A percentile compares a stretch with the other conserved stretches of the same genome.
Evolutionary conservation across 2,888 invertebrate species (phyloP).

Genomic region (Leucoptera coffeella): DNA sequence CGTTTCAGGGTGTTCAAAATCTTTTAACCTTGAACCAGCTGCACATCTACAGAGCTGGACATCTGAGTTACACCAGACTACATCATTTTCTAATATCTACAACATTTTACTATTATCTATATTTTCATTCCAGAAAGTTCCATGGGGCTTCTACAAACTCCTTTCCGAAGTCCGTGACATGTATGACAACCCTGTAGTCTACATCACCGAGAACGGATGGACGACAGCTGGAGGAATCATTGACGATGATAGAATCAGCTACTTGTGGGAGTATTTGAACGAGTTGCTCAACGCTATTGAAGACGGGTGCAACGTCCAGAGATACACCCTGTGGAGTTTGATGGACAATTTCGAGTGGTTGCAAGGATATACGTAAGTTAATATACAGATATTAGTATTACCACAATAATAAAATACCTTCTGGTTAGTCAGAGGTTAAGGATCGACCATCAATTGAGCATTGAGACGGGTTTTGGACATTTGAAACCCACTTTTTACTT

Average conservation of each 20-base stretch:
- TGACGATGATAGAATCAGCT: constrained; percentile 38
- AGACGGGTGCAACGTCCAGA: constrained; percentile 37
- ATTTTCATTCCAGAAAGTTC: constrained; percentile 30
- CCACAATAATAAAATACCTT: too few species aligned
- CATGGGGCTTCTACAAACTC: constrained; percentile 55
- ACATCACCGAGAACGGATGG: constrained; percentile 56
- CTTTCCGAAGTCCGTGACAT: constrained; percentile 37
- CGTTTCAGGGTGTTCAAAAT: too few species aligned
- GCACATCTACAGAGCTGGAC: too few species aligned
- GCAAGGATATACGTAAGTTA: constrained; percentile 47
- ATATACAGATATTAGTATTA: too few species aligned
- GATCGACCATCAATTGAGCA: too few species aligned
- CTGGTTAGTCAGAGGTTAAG: too few species aligned
- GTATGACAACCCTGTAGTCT: constrained; percentile 51
- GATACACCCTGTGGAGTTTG: constrained; percentile 57
- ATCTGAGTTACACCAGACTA: too few species aligned
- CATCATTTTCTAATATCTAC: too few species aligned
- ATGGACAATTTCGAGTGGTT: constrained; percentile 64
- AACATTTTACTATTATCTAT: too few species aligned
- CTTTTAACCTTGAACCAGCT: too few species aligned
- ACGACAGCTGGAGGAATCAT: constrained; percentile 34
- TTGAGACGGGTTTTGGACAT: too few species aligned
- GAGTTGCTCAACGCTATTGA: constrained; percentile 36
- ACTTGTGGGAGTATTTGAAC: constrained; percentile 28
- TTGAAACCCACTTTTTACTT: too few species aligned